A percentile compares a stretch with the other conserved stretches of the same genome.
Evolutionary conservation across 2,113 vertebrate species (phyloP).

Genomic region (Nycticryphes semicollaris): DNA sequence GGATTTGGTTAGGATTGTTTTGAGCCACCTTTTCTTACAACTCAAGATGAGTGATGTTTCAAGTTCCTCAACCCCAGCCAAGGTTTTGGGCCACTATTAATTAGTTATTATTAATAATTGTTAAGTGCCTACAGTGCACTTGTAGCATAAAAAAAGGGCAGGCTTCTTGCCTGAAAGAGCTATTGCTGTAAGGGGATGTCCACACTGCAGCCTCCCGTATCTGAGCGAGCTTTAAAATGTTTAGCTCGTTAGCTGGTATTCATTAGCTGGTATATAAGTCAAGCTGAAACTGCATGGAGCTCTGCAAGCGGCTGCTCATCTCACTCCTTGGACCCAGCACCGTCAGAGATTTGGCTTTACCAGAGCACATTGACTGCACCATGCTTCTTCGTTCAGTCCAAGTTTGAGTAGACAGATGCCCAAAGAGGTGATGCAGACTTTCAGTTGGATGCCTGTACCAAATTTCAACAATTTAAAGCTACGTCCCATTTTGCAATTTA

Average conservation of each 20-base stretch:
- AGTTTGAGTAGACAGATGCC: background rate
- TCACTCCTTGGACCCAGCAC: background rate
- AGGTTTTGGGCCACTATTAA: slow-evolving; percentile 19
- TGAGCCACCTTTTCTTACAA: slow-evolving; percentile 13
- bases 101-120: slow-evolving; percentile 21
- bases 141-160: background rate
- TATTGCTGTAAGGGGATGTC: background rate
- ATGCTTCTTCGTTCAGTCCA: background rate
- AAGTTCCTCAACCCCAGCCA: slow-evolving; percentile 10
- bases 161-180: background rate
- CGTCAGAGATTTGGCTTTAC: background rate
- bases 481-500: background rate
- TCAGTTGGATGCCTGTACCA: background rate
- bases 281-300: background rate
- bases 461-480: background rate
- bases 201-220: background rate
- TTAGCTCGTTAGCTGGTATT: background rate
- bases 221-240: background rate
- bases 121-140: background rate
- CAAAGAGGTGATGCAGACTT: background rate
- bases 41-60: background rate
- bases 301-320: background rate
- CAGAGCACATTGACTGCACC: background rate
- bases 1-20: slow-evolving; percentile 32
- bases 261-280: background rate